phyloP scores from a whole-genome alignment of 2,797 vertebrate genomes.

The Octomys mimax region DNA sequence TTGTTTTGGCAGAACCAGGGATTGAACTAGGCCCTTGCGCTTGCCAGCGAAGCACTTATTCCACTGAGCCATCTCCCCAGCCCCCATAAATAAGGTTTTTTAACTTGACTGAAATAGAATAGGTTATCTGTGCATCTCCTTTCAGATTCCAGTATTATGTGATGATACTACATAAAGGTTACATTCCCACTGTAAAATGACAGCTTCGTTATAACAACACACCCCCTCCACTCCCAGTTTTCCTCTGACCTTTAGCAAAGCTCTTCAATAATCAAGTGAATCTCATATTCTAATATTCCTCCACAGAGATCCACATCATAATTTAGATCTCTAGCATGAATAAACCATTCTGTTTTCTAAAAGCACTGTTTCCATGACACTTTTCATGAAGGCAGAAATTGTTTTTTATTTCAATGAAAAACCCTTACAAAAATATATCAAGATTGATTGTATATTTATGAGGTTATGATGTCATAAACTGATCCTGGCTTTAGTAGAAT shows the following conservation, averaged over 20 bases:
- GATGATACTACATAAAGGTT: background rate
- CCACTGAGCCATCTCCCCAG: too few relatives aligned
- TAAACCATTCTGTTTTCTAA: conserved; percentile 43
- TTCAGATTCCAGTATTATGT: conserved; percentile 30
- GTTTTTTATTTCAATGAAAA: conserved; percentile 49
- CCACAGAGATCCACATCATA: background rate
- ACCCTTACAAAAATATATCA: conserved; percentile 31
- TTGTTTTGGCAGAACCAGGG: too few relatives aligned
- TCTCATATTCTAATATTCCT: conserved; percentile 21
- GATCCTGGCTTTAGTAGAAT: background rate
- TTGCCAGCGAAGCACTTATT: too few relatives aligned
- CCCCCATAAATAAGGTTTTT: background rate
- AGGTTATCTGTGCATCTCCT: background rate
- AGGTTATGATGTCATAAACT: conserved; percentile 54
- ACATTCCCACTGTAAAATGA: conserved; percentile 35
- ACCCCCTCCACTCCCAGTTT: background rate
- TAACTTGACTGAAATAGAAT: conserved; percentile 5
- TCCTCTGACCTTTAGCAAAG: conserved; percentile 50
- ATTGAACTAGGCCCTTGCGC: too few relatives aligned
- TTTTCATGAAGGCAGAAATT: conserved; percentile 35
- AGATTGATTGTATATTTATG: conserved; percentile 36
- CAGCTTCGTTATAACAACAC: background rate
- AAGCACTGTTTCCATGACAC: conserved; percentile 10
- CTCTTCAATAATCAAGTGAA: conserved; percentile 25
- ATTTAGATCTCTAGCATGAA: conserved; percentile 55